Base-by-base conservation (phyloP, 2,888 invertebrate genomes). In the Lepidochrysops patricia region DNA sequence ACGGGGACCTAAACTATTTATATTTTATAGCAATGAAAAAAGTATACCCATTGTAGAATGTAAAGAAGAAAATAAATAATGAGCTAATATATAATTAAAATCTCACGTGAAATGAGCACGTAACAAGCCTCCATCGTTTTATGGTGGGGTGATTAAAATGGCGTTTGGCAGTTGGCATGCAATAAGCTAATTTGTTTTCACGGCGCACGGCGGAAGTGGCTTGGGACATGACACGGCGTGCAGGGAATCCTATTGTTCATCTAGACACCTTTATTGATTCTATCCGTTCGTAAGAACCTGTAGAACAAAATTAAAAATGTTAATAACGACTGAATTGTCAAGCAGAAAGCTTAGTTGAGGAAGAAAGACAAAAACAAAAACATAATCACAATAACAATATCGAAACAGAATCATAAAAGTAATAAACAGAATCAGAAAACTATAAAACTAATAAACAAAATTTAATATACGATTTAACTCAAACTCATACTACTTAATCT, bases 161-260 rank as follows among this genome's bases (percentile, higher is more conserved):
- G 13, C 52, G 27, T 52, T 27, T 12, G 54, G 43, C 43, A 43
- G 19, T 43, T 54, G 19, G 54, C 32, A 54, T 54, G 29, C 54
- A 13, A 54, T 19, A 29, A 54, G 49, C 50, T 57, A 60, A 61
- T 60, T 64, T 65, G 64, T 67, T 67, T 68, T 60, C 63, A 57
- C 60, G 52, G 62, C 62, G 57, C 61, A 56, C 66, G 66, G 60
- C 67, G 68, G 65, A 70, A 70, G 65, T 63, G 67, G 68, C 71
- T 69, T 63, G 67, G 71, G 66, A 68, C 66, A 67, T 66, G 66
- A 67, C 66, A 63, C 67, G 70, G 74, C 66, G 77, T 78, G 77
- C 70, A 63, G 72, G 66, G 75, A 79, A 77, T 75, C 61, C 68
- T 70, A 70, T 72, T 70, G 62, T 60, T 61, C 65, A 62, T 61